These are phyloP conservation scores for Atherinomorus stipes DNA, from an alignment of 2,113 vertebrate species.

Conservation along the genomic window DNA sequence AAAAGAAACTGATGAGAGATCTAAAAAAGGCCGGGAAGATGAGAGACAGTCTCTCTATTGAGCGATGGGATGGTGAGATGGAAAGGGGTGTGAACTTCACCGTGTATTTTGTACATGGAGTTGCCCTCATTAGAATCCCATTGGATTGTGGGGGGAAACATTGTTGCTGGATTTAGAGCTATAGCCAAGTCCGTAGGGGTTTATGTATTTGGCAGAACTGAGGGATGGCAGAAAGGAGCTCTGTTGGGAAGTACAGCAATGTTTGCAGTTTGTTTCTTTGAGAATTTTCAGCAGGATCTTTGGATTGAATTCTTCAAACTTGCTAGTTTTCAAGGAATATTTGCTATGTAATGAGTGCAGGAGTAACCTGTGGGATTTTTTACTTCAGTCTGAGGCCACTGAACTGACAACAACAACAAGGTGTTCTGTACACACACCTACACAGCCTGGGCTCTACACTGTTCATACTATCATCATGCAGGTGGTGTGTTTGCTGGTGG, in stretches of 20 bases:
- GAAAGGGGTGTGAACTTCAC: constrained; percentile 55
- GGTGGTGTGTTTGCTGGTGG: constrained; percentile 52
- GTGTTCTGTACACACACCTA: constrained; percentile 3
- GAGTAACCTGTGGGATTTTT: constrained; percentile 10
- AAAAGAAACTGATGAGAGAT: constrained; percentile 58
- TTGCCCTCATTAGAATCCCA: constrained; percentile 74
- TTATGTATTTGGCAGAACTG: constrained; percentile 54
- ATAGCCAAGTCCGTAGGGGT: constrained; percentile 60
- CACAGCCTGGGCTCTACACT: not conserved
- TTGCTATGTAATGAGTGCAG: not conserved
- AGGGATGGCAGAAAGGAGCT: constrained; percentile 42
- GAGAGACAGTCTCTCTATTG: constrained; percentile 61
- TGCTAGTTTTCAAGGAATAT: constrained; percentile 25
- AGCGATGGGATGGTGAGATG: constrained; percentile 50
- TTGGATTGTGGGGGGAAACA: constrained; percentile 50
- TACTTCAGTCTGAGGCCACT: not conserved
- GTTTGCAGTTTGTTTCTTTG: constrained; percentile 32
- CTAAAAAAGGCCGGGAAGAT: constrained; percentile 54
- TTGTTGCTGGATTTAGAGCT: constrained; percentile 63
- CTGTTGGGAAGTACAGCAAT: constrained; percentile 40
- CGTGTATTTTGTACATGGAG: constrained; percentile 52
- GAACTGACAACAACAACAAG: not conserved
- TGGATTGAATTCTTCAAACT: constrained; percentile 31
- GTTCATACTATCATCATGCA: constrained; percentile 53
- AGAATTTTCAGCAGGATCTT: constrained; percentile 17